These are phyloP conservation scores for Xylocopa sonorina DNA, from an alignment of 1,140 invertebrate genomes.

Conservation along the genomic window DNA sequence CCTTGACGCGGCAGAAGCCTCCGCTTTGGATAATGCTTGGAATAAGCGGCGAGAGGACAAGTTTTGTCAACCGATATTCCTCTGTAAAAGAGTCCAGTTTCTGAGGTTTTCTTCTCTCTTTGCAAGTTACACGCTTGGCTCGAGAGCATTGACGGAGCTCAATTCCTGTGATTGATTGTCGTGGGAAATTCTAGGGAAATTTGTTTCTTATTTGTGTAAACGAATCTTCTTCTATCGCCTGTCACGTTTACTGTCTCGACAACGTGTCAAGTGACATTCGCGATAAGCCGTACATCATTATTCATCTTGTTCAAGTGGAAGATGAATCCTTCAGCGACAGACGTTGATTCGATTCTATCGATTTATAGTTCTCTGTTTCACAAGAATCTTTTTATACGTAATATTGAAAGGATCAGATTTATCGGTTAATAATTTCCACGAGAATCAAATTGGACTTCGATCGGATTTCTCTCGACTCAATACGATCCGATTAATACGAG, in stretches of 20 bases:
- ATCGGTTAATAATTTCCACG: background rate
- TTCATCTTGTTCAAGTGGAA: background rate
- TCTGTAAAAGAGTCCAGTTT: too few relatives aligned
- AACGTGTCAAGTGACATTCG: background rate
- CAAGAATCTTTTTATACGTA: background rate
- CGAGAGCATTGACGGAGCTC: too few relatives aligned
- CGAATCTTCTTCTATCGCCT: too few relatives aligned
- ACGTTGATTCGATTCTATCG: background rate
- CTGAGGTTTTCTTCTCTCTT: background rate
- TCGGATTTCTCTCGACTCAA: background rate
- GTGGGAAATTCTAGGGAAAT: background rate
- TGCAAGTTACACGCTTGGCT: background rate
- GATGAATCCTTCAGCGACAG: background rate
- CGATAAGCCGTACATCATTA: constrained; percentile 15
- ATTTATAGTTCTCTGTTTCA: background rate
- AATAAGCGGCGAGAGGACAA: constrained; percentile 52
- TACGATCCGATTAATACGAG: background rate
- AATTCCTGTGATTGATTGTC: too few relatives aligned
- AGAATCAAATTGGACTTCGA: too few relatives aligned
- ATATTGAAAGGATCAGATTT: too few relatives aligned
- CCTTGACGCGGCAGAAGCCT: constrained; percentile 58
- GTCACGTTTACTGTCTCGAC: too few relatives aligned
- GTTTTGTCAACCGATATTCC: constrained; percentile 12
- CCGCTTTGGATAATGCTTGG: constrained; percentile 1
- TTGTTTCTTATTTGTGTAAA: too few relatives aligned